Base-by-base conservation (phyloP, 2,797 vertebrate species). In the Pseudochirops cupreus region DNA sequence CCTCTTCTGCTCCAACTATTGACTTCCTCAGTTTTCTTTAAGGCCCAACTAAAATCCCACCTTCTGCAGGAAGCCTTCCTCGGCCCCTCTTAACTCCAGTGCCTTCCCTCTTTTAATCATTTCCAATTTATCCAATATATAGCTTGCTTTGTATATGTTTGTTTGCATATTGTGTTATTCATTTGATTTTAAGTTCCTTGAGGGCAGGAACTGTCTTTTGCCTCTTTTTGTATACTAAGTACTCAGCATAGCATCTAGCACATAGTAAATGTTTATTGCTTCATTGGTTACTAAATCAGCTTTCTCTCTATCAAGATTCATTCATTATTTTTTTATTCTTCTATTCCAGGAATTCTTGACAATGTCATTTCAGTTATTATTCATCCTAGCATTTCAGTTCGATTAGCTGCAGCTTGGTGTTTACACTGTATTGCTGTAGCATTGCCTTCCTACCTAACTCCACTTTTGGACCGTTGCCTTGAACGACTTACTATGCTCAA, bases 341-440 rank as follows among this genome's bases (percentile, higher is more conserved):
- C 98, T 96, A 14, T 98, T 98, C 59, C 96, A 99, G 99, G 99
- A 6, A 96, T 99, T 96, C 97, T 99, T 98, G 99, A 99, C 97
- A 99, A 98, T 0, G 98, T 99, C 52, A 96, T 99, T 95, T 99
- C 99, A 21, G 97, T 99, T 97, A 98, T 99, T 95, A 97, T 99
- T 58, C 99, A 99, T 93, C 99, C 99, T 13, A 99, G 98, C 58
- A 13, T 98, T 74, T 98, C 99, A 0, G 99, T 99, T n/a, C 99
- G 98, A 14, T 98, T 99, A 92, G 99, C 99, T 0, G 99, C 99
- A 39, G 99, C 99, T 10, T 99, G 99, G 99, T 99, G 99, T 92
- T 98, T 99, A 62, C 99, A 98, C 96, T 99, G 99, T 93, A 94
- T 99, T 91, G 99, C 99, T 18, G 95, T 99, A 89, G 99, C 99